Base-by-base conservation (phyloP, 1,140 invertebrate genomes). In the Nasonia longicornis region DNA sequence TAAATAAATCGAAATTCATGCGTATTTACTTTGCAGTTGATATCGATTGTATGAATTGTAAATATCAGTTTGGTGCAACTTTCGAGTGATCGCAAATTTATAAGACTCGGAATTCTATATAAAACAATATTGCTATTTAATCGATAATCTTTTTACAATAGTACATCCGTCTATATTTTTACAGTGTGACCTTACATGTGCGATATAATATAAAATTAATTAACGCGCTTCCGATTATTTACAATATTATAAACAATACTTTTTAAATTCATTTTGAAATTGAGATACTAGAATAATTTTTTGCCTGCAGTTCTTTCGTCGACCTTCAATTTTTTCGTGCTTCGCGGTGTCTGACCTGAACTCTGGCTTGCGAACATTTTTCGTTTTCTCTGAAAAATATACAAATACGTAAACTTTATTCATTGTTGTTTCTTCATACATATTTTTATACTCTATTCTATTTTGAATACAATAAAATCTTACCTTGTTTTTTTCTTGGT, bases 281-380 rank as follows among this genome's bases (percentile, higher is more conserved):
- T 58, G n/a, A 76, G 26, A 11, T 29, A 26, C 81, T 83, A 86
- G 78, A 85, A 86, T 69, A 85, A 73, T 83, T 84, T 84, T 69
- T 84, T 86, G 11, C 80, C 81, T 7, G 69, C 12, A 31, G 71
- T 77, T 8, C 72, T 66, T 6, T 78, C 77, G 0, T 84, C 69
- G 0, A 82, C 71, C 83, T 86, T 88, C 45, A 82, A 35, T 79
- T 87, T 89, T 70, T 89, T 89, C 6, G 82, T 26, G 26, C 67
- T 80, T 31, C 77, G 81, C n/a, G 88, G 87, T 0, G 88, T 83
- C 12, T 88, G 35, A 81, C 83, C 66, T 69, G 67, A 35, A 70
- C 87, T 83, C 16, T 88, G 35, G 82, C 83, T 70, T 74, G 64
- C 31, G 67, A 82, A n/a, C 82, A 83, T 83, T 88, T 80, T 89